Conservation (phyloP, 2,797 vertebrate species). For the Brachyrhaphis roseni region DNA sequence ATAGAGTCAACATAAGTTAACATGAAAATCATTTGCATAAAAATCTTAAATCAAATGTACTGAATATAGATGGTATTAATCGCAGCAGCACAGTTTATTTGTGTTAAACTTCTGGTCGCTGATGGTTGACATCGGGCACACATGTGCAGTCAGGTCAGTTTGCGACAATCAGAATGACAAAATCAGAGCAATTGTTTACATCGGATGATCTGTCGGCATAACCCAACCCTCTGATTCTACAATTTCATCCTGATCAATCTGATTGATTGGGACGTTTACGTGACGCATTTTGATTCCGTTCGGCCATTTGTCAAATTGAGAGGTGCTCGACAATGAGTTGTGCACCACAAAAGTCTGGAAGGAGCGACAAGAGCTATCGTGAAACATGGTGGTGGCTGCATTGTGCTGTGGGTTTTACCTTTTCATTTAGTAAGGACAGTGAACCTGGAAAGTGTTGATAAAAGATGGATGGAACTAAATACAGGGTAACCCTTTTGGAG, state of each 20-base stretch:
- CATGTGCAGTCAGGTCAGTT: too few species aligned
- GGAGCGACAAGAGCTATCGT: not conserved
- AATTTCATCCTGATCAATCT: too few species aligned
- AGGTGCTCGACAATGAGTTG: too few species aligned
- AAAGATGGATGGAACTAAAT: not conserved
- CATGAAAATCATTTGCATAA: not conserved
- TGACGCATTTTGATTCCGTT: too few species aligned
- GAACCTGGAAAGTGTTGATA: not conserved
- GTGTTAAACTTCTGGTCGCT: not conserved
- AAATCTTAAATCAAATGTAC: not conserved
- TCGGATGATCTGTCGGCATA: too few species aligned
- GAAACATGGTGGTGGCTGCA: not conserved
- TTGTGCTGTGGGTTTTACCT: not conserved
- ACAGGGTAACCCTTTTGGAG: not conserved
- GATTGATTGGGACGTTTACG: too few species aligned
- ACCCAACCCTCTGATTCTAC: too few species aligned
- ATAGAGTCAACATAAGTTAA: not conserved
- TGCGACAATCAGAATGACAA: too few species aligned
- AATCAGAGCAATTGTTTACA: too few species aligned
- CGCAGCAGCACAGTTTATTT: not conserved
- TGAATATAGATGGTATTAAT: not conserved
- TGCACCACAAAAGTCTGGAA: too few species aligned
- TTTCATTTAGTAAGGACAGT: not conserved
- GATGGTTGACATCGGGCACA: too few species aligned
- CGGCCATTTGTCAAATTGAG: too few species aligned